Evolutionary conservation across 2,888 invertebrate species (phyloP).

Genomic region (Linnaemya tessellans): DNA sequence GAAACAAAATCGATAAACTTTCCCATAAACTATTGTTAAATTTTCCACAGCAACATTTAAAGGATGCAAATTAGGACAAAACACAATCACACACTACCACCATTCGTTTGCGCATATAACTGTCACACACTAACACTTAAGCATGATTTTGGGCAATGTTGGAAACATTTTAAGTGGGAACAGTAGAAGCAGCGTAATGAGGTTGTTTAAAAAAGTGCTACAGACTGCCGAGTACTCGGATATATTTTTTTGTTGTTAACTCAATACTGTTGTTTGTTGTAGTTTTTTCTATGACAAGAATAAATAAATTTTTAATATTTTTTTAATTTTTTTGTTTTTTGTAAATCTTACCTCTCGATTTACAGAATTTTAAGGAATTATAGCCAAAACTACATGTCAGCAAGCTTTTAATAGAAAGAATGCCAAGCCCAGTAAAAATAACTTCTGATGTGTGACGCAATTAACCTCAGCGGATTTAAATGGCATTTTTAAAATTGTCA

Average conservation of each 20-base stretch:
- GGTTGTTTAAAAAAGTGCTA: conserved; percentile 50
- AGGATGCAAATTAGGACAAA: conserved; percentile 60
- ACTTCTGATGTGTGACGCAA: too few relatives aligned
- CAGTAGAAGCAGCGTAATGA: conserved; percentile 14
- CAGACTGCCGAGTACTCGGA: conserved; percentile 43
- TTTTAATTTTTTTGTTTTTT: too few relatives aligned
- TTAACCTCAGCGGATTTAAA: too few relatives aligned
- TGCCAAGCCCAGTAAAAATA: too few relatives aligned
- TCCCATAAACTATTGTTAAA: conserved; percentile 60
- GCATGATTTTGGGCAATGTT: conserved; percentile 39
- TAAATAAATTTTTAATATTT: conserved; percentile 20
- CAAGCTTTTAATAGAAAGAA: too few relatives aligned
- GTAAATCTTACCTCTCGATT: too few relatives aligned
- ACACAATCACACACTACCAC: not conserved
- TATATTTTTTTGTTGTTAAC: conserved; percentile 34
- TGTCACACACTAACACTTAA: conserved; percentile 7
- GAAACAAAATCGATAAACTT: conserved; percentile 63
- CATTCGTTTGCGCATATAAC: too few relatives aligned
- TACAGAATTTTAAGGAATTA: not conserved
- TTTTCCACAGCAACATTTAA: conserved; percentile 50
- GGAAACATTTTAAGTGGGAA: conserved; percentile 35
- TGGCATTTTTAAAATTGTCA: too few relatives aligned
- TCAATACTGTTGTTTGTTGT: conserved; percentile 12
- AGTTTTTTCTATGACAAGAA: not conserved
- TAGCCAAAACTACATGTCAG: too few relatives aligned